Percentiles rank a stretch among this genome's conserved stretches.
phyloP scores from a whole-genome alignment of 2,797 vertebrate genomes.

The Rhadinocentrus ornatus region DNA sequence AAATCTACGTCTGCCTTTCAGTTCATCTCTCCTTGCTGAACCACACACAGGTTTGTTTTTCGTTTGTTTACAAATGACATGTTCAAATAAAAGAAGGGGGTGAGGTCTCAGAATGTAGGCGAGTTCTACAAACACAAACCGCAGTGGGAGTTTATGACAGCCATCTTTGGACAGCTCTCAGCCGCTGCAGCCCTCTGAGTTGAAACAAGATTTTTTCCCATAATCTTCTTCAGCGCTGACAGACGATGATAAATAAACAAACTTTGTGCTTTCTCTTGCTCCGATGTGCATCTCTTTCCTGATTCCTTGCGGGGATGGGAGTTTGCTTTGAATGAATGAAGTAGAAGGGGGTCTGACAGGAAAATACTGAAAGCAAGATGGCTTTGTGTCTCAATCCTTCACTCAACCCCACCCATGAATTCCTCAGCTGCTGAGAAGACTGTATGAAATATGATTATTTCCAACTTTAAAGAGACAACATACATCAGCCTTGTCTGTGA shows the following conservation, averaged over 20 bases:
- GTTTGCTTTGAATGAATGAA: constrained; percentile 45
- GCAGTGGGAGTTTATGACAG: constrained; percentile 31
- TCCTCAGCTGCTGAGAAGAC: constrained; percentile 29
- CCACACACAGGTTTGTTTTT: too few relatives aligned
- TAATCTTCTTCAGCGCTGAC: constrained; percentile 35
- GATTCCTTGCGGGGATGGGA: constrained; percentile 26
- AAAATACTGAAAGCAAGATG: constrained; percentile 65
- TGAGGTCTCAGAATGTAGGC: constrained; percentile 20
- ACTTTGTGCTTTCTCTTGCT: constrained; percentile 39
- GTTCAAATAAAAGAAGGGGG: too few relatives aligned
- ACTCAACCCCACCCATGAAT: constrained; percentile 31
- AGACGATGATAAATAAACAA: constrained; percentile 57
- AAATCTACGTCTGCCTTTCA: too few relatives aligned
- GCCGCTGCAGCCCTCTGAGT: too few relatives aligned
- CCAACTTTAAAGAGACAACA: constrained; percentile 18
- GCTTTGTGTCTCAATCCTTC: constrained; percentile 60
- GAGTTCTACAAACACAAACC: constrained; percentile 19
- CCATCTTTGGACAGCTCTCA: constrained; percentile 13
- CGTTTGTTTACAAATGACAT: too few relatives aligned
- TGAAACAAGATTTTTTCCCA: constrained; percentile 13
- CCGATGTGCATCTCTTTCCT: constrained; percentile 2
- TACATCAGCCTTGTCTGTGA: constrained; percentile 31
- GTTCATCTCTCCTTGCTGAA: too few relatives aligned
- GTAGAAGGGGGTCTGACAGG: constrained; percentile 56
- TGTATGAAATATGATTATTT: constrained; percentile 44